Evolutionary conservation across 2,888 invertebrate species (phyloP), one percentile per base, ranked within the genome.

Genomic region (Acleris holmiana): DNA sequence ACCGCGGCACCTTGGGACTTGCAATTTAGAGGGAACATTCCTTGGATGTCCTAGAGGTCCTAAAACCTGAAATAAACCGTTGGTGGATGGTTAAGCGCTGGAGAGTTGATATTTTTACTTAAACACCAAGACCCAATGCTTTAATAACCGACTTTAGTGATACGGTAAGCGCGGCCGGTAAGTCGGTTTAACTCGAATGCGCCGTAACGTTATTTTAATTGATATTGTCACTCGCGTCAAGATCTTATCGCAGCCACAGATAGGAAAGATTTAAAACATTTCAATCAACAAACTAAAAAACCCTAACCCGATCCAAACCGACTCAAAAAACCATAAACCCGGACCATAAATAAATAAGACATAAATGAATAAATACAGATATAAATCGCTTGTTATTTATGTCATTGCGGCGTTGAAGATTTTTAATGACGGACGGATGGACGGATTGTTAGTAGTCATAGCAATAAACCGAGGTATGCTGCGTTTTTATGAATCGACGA

Each of bases 371-470:
- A 55, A 65, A 65, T 65, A 65, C 60, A 65, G 29, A 29, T 60
- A 65, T 65, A 65, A 65, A 65, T 65, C 60, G 59, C 59, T 65
- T 29, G 65, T 65, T 65, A 65, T 65, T 65, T 65, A 65, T 65
- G 65, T 65, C 65, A 65, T 65, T 65, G 65, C 59, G 23, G 65
- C 65, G 65, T 55, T 65, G 65, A 65, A 65, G 60, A 65, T 65
- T 65, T 65, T 65, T 65, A 65, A 65, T 65, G 65, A 65, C 60
- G 54, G 59, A 65, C 65, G 46, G 60, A 65, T 44, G 60, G 65
- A 65, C 49, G 60, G 65, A 65, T 60, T 65, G 65, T 49, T 60
- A 55, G 64, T 59, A 46, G 46, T 25, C 17, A 29, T 29, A 47
- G 56, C n/a, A 44, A 65, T 60, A 60, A 65, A 60, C 17, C 23